Base-by-base conservation (phyloP, 2,888 invertebrate species). In the Lepetodrilus schrolli region DNA sequence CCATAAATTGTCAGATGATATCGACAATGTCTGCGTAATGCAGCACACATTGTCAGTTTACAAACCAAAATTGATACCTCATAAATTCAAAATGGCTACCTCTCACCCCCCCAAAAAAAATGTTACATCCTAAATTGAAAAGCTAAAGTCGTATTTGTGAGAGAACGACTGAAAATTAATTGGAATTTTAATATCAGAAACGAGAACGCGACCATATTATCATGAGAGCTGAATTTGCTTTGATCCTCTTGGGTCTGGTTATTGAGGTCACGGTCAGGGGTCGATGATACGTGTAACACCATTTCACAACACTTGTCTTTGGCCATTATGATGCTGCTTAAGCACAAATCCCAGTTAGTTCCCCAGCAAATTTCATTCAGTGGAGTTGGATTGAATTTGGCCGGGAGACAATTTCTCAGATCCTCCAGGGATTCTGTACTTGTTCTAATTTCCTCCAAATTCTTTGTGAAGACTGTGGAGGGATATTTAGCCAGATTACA, bases 401-500 rank as follows among this genome's bases (percentile, higher is more conserved):
- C 58, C 17, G 30, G 58, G 7, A 34, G 17, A 58, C 13, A 10
- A 58, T 23, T 34, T n/a, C 23, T 58, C 7, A 58, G 58, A 7
- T 17, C 58, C 21, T 30, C 30, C 26, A 58, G 30, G 58, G 34
- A 30, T 43, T 17, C 26, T 30, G 58, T n/a, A 58, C 58, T 58
- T 58, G n/a, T 58, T 34, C 58, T 58, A 58, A 58, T 58, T 58
- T 58, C 58, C 58, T 58, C 58, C 8, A 58, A 17, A 34, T 30
- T 21, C 34, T 34, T 4, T 8, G 30, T 30, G 58, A 17, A 30
- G 30, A 26, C 17, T 30, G 30, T 17, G 58, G 17, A 58, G 17
- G 58, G 58, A 34, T 58, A 58, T 58, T 58, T 58, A 58, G 58
- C 21, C 30, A 34, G 58, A 58, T 58, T 58, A 26, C 58, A n/a